Base-by-base conservation (phyloP, 2,113 vertebrate genomes). In the Terrapene triunguis region DNA sequence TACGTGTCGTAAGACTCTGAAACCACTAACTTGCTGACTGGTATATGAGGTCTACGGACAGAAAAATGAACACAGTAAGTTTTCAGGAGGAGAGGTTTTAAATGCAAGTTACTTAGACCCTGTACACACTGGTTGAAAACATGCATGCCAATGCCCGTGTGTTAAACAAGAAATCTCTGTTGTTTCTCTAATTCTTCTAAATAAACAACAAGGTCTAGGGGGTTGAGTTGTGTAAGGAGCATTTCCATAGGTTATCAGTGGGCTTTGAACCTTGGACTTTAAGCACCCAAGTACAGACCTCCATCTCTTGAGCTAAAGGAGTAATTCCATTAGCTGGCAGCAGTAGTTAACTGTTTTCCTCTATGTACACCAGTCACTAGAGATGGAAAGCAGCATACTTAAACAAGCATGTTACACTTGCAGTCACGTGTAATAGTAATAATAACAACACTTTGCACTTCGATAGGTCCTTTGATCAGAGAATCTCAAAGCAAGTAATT, bases 1-100 rank as follows among this genome's bases (percentile, higher is more conserved):
- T 99, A 99, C 0, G 98, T 99, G 50, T 99, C 99, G 5, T 99
- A 99, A 24, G 99, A 98, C 96, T 99, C 99, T 0, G 99, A 99
- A 97, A 99, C 98, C 59, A 97, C 97, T 97, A 99, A 97, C 97
- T 99, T 99, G 98, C 98, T 99, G 95, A 99, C 97, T 88, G 99
- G 99, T 98, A 99, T 98, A 97, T 99, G 99, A 99, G 99, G 99
- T 99, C 99, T 99, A 93, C 12, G 93, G 79, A 95, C 1, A 93
- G 57, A 91, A 93, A 98, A 96, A 95, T 1, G 92, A 27, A 7
- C 1, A 2, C 0, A 2, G 79, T 44, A 35, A 91, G 80, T 32
- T 38, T 8, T 55, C 11, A 82, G 88, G 53, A 89, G 32, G 35
- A 87, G 0, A 72, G 27, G 19, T 53, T 89, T 22, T 1, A 79